phyloP scores from a whole-genome alignment of 2,797 vertebrate species.

The Rallus crepitans region DNA sequence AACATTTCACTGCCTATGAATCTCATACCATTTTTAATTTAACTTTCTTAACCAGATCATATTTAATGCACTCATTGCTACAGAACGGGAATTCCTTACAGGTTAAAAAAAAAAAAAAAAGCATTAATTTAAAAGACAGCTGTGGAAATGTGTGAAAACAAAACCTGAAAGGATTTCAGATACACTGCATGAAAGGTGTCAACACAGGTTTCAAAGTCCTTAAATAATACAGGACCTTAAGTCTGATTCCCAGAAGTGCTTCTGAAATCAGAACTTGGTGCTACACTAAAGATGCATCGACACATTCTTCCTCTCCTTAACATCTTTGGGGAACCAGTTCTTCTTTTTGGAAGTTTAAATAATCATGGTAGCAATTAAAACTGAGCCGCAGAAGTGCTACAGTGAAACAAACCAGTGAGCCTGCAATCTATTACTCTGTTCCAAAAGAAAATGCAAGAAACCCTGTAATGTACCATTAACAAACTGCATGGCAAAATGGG shows the following conservation, averaged over 20 bases:
- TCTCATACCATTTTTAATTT: background rate
- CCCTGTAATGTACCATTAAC: background rate
- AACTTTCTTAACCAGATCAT: background rate
- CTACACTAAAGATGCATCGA: background rate
- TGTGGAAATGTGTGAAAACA: slow-evolving; percentile 24
- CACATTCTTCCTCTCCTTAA: background rate
- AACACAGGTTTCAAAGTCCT: slow-evolving; percentile 22
- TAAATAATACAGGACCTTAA: slow-evolving; percentile 9
- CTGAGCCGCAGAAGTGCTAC: background rate
- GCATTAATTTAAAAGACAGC: slow-evolving; percentile 36
- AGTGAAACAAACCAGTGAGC: slow-evolving; percentile 38
- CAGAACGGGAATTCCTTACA: slow-evolving; percentile 2
- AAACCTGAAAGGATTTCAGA: slow-evolving; percentile 33
- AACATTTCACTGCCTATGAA: background rate
- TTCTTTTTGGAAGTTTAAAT: slow-evolving; percentile 29
- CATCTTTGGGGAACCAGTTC: background rate
- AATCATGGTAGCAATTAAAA: slow-evolving; percentile 24
- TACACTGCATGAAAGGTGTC: background rate
- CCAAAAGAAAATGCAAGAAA: slow-evolving; percentile 34
- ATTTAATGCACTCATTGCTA: background rate
- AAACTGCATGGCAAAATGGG: background rate
- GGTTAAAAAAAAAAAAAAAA: background rate
- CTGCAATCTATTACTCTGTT: background rate
- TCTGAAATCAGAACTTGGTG: background rate
- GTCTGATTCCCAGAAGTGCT: background rate